These are phyloP conservation scores for Caenorhabditis wallacei DNA, from an alignment of 2,888 invertebrate species.

Conservation along the genomic window DNA sequence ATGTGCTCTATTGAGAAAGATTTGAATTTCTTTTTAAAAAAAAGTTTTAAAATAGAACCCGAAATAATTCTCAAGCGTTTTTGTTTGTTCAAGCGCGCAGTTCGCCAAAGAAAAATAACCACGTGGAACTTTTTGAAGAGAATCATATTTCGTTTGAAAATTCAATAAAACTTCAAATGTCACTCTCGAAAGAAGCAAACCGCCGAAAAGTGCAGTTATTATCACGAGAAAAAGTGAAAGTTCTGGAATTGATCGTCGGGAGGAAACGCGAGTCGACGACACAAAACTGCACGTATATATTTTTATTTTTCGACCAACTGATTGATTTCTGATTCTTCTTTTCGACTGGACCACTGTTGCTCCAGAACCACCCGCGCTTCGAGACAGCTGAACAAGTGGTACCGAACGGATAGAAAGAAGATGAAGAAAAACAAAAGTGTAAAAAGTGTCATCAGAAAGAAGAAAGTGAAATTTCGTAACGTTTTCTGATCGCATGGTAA, in stretches of 20 bases:
- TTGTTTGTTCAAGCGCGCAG: not conserved
- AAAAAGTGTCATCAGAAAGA: conserved; percentile 15
- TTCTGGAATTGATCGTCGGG: conserved; percentile 16
- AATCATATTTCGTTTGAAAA: too few relatives aligned
- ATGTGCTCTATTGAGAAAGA: not conserved
- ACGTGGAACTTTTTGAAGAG: too few relatives aligned
- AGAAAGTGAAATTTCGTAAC: conserved; percentile 4
- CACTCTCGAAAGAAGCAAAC: not conserved
- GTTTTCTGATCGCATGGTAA: conserved; percentile 1
- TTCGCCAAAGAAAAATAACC: too few relatives aligned
- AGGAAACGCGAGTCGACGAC: not conserved
- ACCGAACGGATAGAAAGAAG: conserved; percentile 16
- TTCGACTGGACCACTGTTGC: conserved; percentile 2
- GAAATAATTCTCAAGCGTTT: too few relatives aligned
- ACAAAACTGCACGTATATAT: conserved; percentile 37
- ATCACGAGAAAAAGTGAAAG: conserved; percentile 14
- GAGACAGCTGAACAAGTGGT: conserved; percentile 26
- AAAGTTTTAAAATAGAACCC: not conserved
- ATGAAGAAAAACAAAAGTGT: conserved; percentile 21
- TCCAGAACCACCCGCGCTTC: conserved; percentile 11
- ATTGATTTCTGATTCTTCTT: conserved; percentile 24
- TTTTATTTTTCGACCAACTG: conserved; percentile 23
- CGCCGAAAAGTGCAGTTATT: conserved; percentile 11
- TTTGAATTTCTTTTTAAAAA: not conserved
- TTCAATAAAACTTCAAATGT: too few relatives aligned